Percentiles rank a stretch among this genome's conserved stretches.
Evolutionary conservation across 2,797 vertebrate genomes (phyloP).

Genomic region (Steatocranus sp.): DNA sequence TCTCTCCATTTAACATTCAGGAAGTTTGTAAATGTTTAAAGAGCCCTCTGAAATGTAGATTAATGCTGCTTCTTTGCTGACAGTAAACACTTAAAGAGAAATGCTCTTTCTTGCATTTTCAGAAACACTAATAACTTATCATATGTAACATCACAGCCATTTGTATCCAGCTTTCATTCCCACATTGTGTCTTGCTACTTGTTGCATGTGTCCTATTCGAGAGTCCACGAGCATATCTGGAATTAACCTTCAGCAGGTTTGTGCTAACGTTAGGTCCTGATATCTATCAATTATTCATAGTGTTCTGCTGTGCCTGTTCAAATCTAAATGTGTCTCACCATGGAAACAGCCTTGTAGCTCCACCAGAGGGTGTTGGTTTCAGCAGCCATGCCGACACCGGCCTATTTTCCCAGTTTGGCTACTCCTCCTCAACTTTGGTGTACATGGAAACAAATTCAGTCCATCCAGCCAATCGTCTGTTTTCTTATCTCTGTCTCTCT

Average conservation of each 20-base stretch:
- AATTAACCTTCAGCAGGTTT: constrained; percentile 66
- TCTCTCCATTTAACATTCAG: not conserved
- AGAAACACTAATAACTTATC: not conserved
- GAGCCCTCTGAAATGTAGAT: not conserved
- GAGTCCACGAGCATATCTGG: constrained; percentile 2
- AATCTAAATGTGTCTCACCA: constrained; percentile 79
- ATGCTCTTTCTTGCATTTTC: not conserved
- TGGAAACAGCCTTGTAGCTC: constrained; percentile 75
- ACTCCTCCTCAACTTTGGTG: not conserved
- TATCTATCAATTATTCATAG: constrained; percentile 83
- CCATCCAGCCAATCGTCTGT: not conserved
- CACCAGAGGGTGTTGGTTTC: constrained; percentile 58
- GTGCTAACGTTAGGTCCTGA: constrained; percentile 76
- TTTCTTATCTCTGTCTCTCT: not conserved
- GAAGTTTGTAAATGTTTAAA: constrained; percentile 18
- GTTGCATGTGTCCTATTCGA: constrained; percentile 11
- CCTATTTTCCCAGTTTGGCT: constrained; percentile 3
- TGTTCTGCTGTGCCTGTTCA: constrained; percentile 57
- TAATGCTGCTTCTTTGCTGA: not conserved
- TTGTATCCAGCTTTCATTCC: not conserved
- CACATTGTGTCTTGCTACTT: constrained; percentile 3
- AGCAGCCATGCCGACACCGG: not conserved
- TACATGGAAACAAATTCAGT: not conserved
- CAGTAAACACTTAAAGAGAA: not conserved
- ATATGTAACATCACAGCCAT: not conserved